These are phyloP conservation scores for Lasioglossum baleicum DNA, from an alignment of 1,140 invertebrate species.

Conservation along the genomic window DNA sequence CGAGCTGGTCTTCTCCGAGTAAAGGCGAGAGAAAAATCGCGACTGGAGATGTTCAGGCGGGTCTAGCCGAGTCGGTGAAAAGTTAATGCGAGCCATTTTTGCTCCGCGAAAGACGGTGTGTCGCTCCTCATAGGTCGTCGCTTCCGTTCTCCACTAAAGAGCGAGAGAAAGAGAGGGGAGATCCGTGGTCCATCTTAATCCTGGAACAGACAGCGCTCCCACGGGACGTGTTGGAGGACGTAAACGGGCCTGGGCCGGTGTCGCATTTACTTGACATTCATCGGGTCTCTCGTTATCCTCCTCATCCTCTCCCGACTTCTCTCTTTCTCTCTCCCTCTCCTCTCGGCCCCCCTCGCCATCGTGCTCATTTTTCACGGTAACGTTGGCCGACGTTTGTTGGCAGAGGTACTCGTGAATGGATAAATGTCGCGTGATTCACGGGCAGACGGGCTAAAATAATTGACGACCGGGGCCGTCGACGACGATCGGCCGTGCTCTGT, in stretches of 20 bases:
- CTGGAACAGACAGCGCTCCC: slow-evolving; percentile 16
- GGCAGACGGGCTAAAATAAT: slow-evolving; percentile 45
- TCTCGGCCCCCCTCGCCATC: neutral
- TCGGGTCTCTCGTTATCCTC: slow-evolving; percentile 49
- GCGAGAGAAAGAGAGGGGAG: neutral
- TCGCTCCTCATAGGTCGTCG: neutral
- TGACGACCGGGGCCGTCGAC: slow-evolving; percentile 13
- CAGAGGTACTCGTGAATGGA: slow-evolving; percentile 49
- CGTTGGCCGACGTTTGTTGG: slow-evolving; percentile 38
- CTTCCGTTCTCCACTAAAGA: too few relatives aligned
- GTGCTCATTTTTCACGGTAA: slow-evolving; percentile 57
- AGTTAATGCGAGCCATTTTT: neutral
- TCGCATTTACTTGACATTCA: slow-evolving; percentile 62
- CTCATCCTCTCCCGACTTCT: too few relatives aligned
- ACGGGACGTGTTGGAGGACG: slow-evolving; percentile 24
- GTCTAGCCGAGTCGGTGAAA: neutral
- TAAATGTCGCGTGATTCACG: slow-evolving; percentile 52
- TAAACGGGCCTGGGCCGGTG: slow-evolving; percentile 24
- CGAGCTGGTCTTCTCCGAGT: neutral
- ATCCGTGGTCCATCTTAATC: slow-evolving; percentile 14
- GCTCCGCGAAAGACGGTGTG: neutral
- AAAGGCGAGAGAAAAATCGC: neutral
- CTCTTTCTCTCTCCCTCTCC: too few relatives aligned
- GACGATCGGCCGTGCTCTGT: neutral
- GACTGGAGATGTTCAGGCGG: neutral